phyloP scores from a whole-genome alignment of 2,113 vertebrate species.

The Circaetus gallicus region DNA sequence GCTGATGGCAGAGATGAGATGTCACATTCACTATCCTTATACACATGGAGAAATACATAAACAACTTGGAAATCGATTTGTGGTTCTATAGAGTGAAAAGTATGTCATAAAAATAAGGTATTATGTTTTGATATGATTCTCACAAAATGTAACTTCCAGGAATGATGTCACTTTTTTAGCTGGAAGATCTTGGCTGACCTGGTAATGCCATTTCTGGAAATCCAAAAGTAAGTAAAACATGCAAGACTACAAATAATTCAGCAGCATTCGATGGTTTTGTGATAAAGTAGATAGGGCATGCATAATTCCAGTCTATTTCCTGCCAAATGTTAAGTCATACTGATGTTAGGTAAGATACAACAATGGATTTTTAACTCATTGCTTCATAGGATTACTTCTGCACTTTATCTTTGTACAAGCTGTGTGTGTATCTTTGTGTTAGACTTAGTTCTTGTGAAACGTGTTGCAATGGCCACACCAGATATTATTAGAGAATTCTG shows the following conservation, averaged over 20 bases:
- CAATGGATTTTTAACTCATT: neutral
- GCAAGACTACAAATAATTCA: neutral
- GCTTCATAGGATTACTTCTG: neutral
- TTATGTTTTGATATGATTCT: neutral
- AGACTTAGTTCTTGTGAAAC: neutral
- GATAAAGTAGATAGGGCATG: neutral
- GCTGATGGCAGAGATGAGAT: neutral
- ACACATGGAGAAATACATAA: neutral
- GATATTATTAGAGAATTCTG: neutral
- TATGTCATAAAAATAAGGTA: neutral
- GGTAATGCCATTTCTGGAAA: slow-evolving; percentile 8
- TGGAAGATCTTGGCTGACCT: slow-evolving; percentile 2
- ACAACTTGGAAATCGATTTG: neutral
- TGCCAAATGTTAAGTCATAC: slow-evolving; percentile 7
- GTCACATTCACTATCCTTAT: neutral
- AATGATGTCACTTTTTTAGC: neutral
- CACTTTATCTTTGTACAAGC: neutral
- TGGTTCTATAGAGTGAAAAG: neutral
- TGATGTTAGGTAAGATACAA: neutral
- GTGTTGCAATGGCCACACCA: neutral
- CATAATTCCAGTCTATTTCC: neutral
- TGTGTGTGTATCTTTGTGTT: neutral
- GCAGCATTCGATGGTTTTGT: neutral
- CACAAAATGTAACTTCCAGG: neutral
- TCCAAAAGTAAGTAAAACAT: neutral